Base-by-base conservation (phyloP, 2,888 invertebrate genomes). In the Aleiodes leptofemur region DNA sequence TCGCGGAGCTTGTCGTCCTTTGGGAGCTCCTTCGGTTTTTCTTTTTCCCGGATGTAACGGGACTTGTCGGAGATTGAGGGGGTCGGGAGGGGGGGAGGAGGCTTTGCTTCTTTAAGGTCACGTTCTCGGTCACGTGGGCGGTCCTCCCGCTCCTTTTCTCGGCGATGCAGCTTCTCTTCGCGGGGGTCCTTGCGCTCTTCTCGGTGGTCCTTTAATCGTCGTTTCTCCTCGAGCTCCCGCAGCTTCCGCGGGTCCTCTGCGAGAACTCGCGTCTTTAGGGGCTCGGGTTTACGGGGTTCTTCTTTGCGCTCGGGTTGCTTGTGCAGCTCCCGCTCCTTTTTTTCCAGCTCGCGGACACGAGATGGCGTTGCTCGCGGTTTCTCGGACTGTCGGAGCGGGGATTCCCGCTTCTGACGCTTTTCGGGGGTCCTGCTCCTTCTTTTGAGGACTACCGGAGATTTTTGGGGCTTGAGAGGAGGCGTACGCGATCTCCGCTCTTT, bases 61-160 rank as follows among this genome's bases (percentile, higher is more conserved):
- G 23, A 78, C 78, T 61, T 79, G 77, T 43, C 88, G 11, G 43
- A 43, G 9, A 64, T 14, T 7, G 48, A 23, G n/a, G 64, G 64
- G 1, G 11, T 8, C 1, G 64, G 64, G 16, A 9, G 16, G 9
- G 29, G 16, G 9, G 29, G 16, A 8, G 23, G 23, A 23, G 29
- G 16, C 16, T 64, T 64, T 4, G 16, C 87, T 14, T 90, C 82
- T 50, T 90, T 90, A 0, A 92, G 85, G 79, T 91, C 92, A 9
- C 90, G 91, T 91, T 91, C 91, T 8, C 92, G 87, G 77, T 92
- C 91, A 73, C 95, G 92, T 71, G 94, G 94, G 78, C 95, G 91
- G 1, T 95, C 95, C 1, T 86, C 86, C 1, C 86, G 79, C 34
- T 87, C 86, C 34, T 86, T 85, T 11, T 86, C 86, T 2, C 85